Percentiles rank a stretch among this genome's conserved stretches.
Evolutionary conservation across 2,888 invertebrate genomes (phyloP).

Genomic region (Gandaritis pyraliata): DNA sequence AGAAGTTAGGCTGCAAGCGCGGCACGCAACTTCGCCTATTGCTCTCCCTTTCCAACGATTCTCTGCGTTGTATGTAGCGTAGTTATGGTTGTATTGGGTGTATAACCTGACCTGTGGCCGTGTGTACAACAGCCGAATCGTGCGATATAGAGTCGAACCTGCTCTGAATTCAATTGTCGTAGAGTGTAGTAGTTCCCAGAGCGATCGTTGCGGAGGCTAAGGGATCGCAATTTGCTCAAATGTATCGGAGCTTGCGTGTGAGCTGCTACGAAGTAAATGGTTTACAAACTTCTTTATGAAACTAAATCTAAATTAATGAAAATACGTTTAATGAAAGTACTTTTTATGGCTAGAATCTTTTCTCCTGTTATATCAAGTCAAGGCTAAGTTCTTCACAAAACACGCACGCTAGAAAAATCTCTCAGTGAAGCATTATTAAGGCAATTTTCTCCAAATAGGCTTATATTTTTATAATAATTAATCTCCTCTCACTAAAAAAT

Average conservation of each 20-base stretch:
- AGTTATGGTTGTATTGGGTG: no score
- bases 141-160: neutral
- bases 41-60: no score
- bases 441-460: neutral
- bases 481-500: neutral
- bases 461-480: neutral
- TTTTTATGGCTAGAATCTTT: no score
- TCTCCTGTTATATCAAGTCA: no score
- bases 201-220: conserved; percentile 7
- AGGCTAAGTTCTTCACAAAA: no score
- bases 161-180: conserved; percentile 18
- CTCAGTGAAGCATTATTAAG: neutral
- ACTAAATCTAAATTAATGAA: no score
- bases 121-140: conserved; percentile 10
- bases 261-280: neutral
- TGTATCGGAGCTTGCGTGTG: neutral
- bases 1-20: no score
- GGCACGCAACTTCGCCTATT: no score
- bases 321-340: no score
- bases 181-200: conserved; percentile 12
- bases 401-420: neutral
- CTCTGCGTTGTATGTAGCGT: no score
- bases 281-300: neutral
- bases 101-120: no score
- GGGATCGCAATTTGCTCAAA: conserved; percentile 16